A percentile compares a stretch with the other conserved stretches of the same genome.
Evolutionary conservation across 2,797 vertebrate genomes (phyloP).

Genomic region (Zenarchopterus dispar): DNA sequence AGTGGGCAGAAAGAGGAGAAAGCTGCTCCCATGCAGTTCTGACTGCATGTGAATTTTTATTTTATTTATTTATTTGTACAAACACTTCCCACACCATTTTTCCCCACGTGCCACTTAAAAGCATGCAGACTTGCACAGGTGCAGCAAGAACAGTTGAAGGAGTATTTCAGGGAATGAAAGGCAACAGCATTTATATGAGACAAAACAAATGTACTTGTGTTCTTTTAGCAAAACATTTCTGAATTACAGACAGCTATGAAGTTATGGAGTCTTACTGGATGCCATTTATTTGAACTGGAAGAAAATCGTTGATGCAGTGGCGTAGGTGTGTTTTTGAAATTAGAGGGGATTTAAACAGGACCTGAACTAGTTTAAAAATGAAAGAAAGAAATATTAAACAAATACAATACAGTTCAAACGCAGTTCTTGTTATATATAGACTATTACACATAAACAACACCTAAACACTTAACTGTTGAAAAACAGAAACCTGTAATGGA

Average conservation of each 20-base stretch:
- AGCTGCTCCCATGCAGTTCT: slow-evolving; percentile 19
- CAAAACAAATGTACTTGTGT: not conserved
- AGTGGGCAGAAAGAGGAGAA: slow-evolving; percentile 14
- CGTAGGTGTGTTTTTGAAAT: too few relatives aligned
- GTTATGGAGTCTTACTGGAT: slow-evolving; percentile 10
- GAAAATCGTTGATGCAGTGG: not conserved
- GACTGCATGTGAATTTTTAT: slow-evolving; percentile 24
- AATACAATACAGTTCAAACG: too few relatives aligned
- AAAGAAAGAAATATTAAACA: too few relatives aligned
- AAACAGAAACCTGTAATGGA: too few relatives aligned
- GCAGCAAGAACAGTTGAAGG: slow-evolving; percentile 8
- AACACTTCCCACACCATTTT: slow-evolving; percentile 18
- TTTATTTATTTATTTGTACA: slow-evolving; percentile 15
- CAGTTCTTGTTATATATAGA: too few relatives aligned
- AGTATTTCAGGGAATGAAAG: slow-evolving; percentile 17
- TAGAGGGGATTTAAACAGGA: too few relatives aligned
- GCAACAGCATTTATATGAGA: not conserved
- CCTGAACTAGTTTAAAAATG: too few relatives aligned
- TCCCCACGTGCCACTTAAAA: not conserved
- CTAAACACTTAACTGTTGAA: too few relatives aligned
- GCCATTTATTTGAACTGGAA: not conserved
- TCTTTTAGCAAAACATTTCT: slow-evolving; percentile 19
- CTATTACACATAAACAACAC: too few relatives aligned
- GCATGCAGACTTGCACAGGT: not conserved
- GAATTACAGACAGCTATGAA: slow-evolving; percentile 20